These are phyloP conservation scores for Electrophaes corylata DNA, from an alignment of 2,888 invertebrate genomes.

Conservation along the genomic window DNA sequence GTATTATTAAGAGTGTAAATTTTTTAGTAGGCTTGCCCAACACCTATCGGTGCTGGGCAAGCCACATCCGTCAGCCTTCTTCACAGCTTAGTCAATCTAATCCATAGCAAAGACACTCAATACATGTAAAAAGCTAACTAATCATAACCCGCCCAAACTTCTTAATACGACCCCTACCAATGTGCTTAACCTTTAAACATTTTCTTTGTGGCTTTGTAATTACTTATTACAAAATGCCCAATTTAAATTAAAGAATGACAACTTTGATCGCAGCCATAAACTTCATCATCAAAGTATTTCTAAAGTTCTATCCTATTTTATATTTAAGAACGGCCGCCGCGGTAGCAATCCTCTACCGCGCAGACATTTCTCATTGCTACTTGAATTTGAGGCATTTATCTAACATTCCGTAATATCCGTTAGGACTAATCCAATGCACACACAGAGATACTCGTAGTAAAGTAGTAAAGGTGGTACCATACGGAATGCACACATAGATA, in stretches of 20 bases:
- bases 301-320: no score
- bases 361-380: constrained; percentile 43
- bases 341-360: neutral
- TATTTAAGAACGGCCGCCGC: no score
- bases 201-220: neutral
- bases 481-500: constrained; percentile 46
- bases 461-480: constrained; percentile 18
- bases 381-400: constrained; percentile 68
- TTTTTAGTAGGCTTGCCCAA: no score
- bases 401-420: constrained; percentile 82
- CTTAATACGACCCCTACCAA: no score
- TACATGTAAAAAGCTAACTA: no score
- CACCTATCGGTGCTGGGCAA: no score
- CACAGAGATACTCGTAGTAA: constrained; percentile 28
- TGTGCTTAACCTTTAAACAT: neutral
- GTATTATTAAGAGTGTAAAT: no score
- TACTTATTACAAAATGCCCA: neutral
- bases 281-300: constrained; percentile 17
- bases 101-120: no score
- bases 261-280: constrained; percentile 8
- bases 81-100: no score
- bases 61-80: no score
- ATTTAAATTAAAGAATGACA: constrained; percentile 10
- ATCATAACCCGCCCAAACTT: no score
- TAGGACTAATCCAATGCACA: constrained; percentile 74